Evolutionary conservation across 2,113 vertebrate genomes (phyloP).

Genomic region (Andinoacara biseriatus): DNA sequence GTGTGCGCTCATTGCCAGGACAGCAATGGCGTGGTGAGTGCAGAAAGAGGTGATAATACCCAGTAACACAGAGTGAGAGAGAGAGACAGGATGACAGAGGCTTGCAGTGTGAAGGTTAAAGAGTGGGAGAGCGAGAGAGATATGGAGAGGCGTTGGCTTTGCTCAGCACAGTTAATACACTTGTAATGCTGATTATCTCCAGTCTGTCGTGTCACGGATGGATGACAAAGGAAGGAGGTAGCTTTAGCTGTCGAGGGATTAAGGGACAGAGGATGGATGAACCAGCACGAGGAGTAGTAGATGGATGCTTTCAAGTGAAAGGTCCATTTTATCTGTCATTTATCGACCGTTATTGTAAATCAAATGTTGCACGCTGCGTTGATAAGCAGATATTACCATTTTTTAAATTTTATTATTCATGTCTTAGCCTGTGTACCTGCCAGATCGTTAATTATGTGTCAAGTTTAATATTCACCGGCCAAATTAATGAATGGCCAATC

Average conservation of each 20-base stretch:
- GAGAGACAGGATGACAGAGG: not conserved
- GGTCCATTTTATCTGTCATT: not conserved
- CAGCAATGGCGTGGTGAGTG: not conserved
- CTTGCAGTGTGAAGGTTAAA: conserved; percentile 22
- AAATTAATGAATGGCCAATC: not conserved
- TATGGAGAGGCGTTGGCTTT: conserved; percentile 11
- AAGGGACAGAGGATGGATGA: conserved; percentile 26
- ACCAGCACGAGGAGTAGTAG: not conserved
- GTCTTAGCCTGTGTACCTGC: not conserved
- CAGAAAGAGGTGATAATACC: conserved; percentile 2
- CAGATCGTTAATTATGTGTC: conserved; percentile 9
- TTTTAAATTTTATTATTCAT: not conserved
- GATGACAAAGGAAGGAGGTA: conserved; percentile 39
- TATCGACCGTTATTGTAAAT: not conserved
- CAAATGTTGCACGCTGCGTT: not conserved
- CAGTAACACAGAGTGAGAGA: not conserved
- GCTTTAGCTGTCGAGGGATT: conserved; percentile 23
- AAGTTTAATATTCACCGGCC: not conserved
- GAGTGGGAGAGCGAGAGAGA: not conserved
- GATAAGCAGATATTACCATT: not conserved
- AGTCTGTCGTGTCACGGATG: conserved; percentile 40
- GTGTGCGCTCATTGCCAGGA: conserved; percentile 1
- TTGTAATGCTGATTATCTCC: conserved; percentile 59
- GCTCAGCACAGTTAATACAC: conserved; percentile 52
- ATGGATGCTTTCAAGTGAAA: not conserved